Evolutionary conservation across 2,113 vertebrate genomes (phyloP), one percentile per base, ranked within the genome.

Genomic region (Perca schrenkii): DNA sequence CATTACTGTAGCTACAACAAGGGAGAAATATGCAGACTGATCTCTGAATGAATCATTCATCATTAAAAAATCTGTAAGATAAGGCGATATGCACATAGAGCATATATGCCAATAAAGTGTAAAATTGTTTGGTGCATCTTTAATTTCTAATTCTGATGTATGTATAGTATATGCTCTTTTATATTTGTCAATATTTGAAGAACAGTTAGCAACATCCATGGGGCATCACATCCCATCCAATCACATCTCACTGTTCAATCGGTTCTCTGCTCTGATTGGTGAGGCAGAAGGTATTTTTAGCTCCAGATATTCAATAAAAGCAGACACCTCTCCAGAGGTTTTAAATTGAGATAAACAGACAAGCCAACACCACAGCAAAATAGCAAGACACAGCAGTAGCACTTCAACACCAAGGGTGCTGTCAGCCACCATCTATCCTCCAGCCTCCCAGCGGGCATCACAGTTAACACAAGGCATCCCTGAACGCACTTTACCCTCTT

Each of bases 301-400:
- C 84, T 8, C 73, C 53, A 80, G 61, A 73, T 86, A 79, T 74
- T 82, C 61, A 74, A 80, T 83, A 89, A 89, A 79, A 88, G 54
- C 72, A 76, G 74, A 82, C 79, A 53, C 80, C n/a, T 86, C 85
- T 90, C 86, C 49, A 68, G 91, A 87, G 57, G 77, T 79, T 88
- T 83, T 75, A 90, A 92, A 93, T 82, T 81, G 83, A 93, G 90
- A 94, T 86, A 88, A 93, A 92, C 83, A 92, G 86, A 88, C 86
- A 73, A 79, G 88, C 54, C 77, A 66, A 82, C 83, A 60, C 60
- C 80, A 66, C 86, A 73, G 83, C 60, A 76, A 82, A 82, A 88
- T 65, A 88, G 77, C 90, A 92, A 91, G 93, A 94, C 92, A 85
- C 91, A 91, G 93, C 93, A 93, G 90, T 63, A 46, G 86, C 72